These are phyloP conservation scores for Catocala sponsa DNA, from an alignment of 2,888 invertebrate genomes.

Conservation along the genomic window DNA sequence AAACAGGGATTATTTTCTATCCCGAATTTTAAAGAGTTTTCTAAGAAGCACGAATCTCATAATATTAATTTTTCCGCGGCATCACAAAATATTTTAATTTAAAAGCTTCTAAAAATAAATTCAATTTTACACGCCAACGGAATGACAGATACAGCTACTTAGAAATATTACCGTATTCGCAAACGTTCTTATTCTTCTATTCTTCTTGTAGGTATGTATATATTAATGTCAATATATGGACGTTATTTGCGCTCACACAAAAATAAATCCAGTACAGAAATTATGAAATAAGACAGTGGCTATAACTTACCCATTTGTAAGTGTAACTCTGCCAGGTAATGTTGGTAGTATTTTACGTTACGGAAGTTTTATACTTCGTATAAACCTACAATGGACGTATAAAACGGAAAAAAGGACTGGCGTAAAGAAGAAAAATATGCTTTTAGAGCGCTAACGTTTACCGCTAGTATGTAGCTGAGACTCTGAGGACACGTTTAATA, in stretches of 20 bases:
- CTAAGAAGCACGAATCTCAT: too few relatives aligned
- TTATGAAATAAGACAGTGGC: slow-evolving; percentile 32
- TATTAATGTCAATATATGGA: neutral
- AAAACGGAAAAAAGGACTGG: slow-evolving; percentile 42
- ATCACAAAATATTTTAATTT: too few relatives aligned
- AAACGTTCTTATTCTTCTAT: too few relatives aligned
- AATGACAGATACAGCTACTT: too few relatives aligned
- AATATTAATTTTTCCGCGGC: too few relatives aligned
- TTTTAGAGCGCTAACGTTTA: slow-evolving; percentile 53
- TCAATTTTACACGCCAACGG: too few relatives aligned
- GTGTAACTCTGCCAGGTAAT: slow-evolving; percentile 45
- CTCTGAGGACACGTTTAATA: slow-evolving; percentile 58
- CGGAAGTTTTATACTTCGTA: slow-evolving; percentile 59
- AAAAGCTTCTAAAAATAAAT: too few relatives aligned
- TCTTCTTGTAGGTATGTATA: too few relatives aligned
- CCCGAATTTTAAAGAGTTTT: too few relatives aligned
- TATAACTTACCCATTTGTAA: slow-evolving; percentile 47
- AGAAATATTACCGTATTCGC: too few relatives aligned
- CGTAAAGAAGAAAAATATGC: slow-evolving; percentile 63
- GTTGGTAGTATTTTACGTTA: slow-evolving; percentile 61
- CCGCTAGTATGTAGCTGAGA: slow-evolving; percentile 24
- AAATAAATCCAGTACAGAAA: slow-evolving; percentile 39
- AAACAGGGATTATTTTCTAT: too few relatives aligned
- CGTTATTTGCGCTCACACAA: slow-evolving; percentile 10
- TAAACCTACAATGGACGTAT: slow-evolving; percentile 60